phyloP scores from a whole-genome alignment of 2,113 vertebrate species.

The Trematocara unimaculatum region DNA sequence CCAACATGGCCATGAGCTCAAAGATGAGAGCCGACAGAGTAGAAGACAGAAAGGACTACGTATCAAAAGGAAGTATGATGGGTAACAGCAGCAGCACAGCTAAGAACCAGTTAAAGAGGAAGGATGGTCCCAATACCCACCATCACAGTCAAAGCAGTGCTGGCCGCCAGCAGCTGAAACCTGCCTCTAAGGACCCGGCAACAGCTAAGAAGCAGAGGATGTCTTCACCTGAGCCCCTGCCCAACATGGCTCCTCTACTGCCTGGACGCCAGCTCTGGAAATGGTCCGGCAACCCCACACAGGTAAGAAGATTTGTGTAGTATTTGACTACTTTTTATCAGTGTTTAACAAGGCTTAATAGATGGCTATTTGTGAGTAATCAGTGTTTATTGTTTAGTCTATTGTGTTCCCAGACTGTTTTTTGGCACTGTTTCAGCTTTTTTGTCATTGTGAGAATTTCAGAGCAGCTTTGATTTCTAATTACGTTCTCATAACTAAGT shows the following conservation, averaged over 20 bases:
- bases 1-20: slow-evolving; percentile 63
- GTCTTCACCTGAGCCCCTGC: slow-evolving; percentile 85
- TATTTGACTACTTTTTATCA: not conserved
- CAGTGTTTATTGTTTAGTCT: not conserved
- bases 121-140: slow-evolving; percentile 42
- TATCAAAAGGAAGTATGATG: slow-evolving; percentile 31
- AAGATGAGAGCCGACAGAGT: slow-evolving; percentile 67
- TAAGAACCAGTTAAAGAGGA: slow-evolving; percentile 60
- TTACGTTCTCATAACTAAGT: not conserved
- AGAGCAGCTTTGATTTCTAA: not conserved
- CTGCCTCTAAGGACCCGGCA: slow-evolving; percentile 67
- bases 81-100: slow-evolving; percentile 40
- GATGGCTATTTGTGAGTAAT: not conserved
- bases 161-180: slow-evolving; percentile 39
- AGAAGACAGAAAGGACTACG: slow-evolving; percentile 58
- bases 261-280: slow-evolving; percentile 93
- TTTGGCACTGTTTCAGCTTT: not conserved
- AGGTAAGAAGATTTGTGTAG: slow-evolving; percentile 69
- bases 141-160: slow-evolving; percentile 28
- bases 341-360: not conserved
- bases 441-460: not conserved
- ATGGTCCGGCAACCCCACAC: slow-evolving; percentile 96
- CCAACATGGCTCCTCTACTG: slow-evolving; percentile 84
- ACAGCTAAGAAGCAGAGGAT: slow-evolving; percentile 85
- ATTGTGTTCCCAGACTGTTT: not conserved